Conservation (phyloP, 92 coral and sea anemone species). For the Zoanthus sansibaricus region DNA sequence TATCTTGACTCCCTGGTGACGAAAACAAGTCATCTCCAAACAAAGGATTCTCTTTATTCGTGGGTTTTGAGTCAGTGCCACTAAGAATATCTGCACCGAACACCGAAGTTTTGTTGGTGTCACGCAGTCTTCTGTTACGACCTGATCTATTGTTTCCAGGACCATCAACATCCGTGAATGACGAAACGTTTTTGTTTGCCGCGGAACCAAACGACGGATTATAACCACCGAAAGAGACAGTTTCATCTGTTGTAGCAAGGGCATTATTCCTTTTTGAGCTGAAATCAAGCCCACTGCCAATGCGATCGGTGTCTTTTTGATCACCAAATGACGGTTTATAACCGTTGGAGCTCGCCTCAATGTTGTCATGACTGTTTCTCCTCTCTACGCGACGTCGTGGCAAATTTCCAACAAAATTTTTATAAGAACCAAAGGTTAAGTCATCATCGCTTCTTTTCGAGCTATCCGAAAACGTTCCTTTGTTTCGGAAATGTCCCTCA, state of each 20-base stretch:
- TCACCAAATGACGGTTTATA: conserved; percentile 79
- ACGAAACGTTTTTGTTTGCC: conserved; percentile 33
- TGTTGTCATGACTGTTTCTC: conserved; percentile 48
- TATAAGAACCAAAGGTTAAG: conserved; percentile 82
- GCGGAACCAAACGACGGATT: conserved; percentile 72
- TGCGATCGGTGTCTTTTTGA: conserved; percentile 52
- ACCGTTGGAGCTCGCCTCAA: conserved; percentile 51
- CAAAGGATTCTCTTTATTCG: conserved; percentile 47
- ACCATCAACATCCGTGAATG: conserved; percentile 49
- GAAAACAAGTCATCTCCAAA: conserved; percentile 64
- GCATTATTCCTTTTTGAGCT: conserved; percentile 45
- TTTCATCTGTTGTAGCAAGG: conserved; percentile 50
- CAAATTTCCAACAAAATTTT: conserved; percentile 63
- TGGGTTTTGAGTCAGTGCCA: conserved; percentile 62
- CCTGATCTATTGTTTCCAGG: conserved; percentile 46
- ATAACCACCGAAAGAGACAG: conserved; percentile 62
- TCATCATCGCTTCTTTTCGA: conserved; percentile 65
- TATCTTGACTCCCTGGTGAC: conserved; percentile 34
- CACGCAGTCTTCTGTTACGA: conserved; percentile 64
- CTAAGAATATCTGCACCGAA: conserved; percentile 82
- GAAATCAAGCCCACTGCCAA: conserved; percentile 78
- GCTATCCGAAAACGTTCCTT: conserved; percentile 48
- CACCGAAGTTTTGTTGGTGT: conserved; percentile 49
- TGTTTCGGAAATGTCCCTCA: conserved; percentile 66
- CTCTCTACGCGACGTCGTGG: conserved; percentile 48